Evolutionary conservation across 2,113 vertebrate species (phyloP).

Genomic region (Nothocercus nigrocapillus): DNA sequence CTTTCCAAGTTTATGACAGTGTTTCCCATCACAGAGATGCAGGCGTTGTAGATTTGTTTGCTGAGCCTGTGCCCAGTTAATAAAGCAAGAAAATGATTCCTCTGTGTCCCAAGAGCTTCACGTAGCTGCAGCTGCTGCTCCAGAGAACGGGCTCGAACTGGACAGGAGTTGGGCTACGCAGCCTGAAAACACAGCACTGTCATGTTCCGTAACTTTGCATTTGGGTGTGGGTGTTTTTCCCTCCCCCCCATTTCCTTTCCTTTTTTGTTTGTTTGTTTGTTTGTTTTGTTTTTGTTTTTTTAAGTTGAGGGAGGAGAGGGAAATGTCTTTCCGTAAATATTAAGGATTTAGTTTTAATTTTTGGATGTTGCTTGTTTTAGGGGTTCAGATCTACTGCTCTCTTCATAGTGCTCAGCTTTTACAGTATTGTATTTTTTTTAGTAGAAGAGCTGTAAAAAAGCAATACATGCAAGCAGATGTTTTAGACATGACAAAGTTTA

Average conservation of each 20-base stretch:
- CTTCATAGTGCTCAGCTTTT: neutral
- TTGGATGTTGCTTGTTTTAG: neutral
- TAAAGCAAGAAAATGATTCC: neutral
- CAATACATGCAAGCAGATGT: neutral
- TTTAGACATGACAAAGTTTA: neutral
- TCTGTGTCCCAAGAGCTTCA: neutral
- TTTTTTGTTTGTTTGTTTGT: neutral
- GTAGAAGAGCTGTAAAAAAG: neutral
- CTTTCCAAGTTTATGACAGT: constrained; percentile 26
- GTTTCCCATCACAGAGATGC: neutral
- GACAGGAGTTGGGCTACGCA: neutral
- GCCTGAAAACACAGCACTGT: neutral
- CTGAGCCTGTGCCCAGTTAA: neutral
- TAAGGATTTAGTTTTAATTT: neutral
- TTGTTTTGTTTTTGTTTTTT: neutral
- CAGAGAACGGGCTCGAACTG: neutral
- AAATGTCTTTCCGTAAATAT: neutral
- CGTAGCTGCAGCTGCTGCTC: rapidly evolving
- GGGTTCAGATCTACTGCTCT: neutral
- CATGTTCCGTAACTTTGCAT: neutral
- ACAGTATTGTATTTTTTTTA: neutral
- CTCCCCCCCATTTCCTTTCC: no score
- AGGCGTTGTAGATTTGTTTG: neutral
- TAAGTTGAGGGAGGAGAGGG: neutral
- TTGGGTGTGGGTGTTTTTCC: neutral